Evolutionary conservation across 2,888 invertebrate species (phyloP).

Genomic region (Muschampia plurimacula): DNA sequence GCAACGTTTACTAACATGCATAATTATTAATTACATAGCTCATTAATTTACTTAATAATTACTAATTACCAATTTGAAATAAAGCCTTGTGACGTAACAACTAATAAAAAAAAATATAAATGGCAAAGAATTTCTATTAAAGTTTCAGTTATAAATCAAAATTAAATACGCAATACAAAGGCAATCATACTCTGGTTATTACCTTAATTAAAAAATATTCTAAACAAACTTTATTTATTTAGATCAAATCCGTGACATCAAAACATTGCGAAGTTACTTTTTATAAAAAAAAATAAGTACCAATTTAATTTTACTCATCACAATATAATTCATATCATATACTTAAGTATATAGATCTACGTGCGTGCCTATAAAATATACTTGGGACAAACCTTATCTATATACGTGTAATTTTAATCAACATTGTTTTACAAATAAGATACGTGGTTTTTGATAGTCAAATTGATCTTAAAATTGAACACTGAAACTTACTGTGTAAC

Average conservation of each 20-base stretch:
- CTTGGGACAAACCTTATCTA: constrained; percentile 2
- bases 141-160: too few relatives aligned
- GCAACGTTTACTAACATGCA: too few relatives aligned
- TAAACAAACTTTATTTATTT: not conserved
- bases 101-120: too few relatives aligned
- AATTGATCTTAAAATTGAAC: not conserved
- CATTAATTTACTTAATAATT: too few relatives aligned
- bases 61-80: too few relatives aligned
- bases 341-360: not conserved
- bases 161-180: too few relatives aligned
- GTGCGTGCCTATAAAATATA: not conserved
- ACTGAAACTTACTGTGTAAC: not conserved
- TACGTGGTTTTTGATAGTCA: not conserved
- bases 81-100: too few relatives aligned
- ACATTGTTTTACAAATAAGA: constrained; percentile 8
- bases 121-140: too few relatives aligned
- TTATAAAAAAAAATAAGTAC: too few relatives aligned
- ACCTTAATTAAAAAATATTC: not conserved
- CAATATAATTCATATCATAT: not conserved
- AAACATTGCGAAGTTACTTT: not conserved
- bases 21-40: too few relatives aligned
- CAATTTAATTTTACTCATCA: not conserved
- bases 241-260: not conserved
- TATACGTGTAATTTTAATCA: constrained; percentile 1
- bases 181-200: too few relatives aligned